phyloP scores from a whole-genome alignment of 1,140 invertebrate species.

The Leptinotarsa undecemlineata region DNA sequence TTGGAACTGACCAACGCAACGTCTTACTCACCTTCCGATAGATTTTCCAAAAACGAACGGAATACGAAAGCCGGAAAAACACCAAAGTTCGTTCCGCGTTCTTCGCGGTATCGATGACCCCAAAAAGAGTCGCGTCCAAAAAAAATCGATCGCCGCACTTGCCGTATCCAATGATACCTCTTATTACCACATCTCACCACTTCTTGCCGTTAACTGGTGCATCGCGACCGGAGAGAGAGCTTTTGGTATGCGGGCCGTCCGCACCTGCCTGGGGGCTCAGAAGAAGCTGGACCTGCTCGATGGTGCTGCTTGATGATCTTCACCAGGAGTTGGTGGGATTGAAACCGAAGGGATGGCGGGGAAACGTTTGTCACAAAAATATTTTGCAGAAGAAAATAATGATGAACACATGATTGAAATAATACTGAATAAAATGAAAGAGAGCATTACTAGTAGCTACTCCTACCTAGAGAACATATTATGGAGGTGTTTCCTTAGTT shows the following conservation, averaged over 20 bases:
- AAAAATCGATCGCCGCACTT: neutral
- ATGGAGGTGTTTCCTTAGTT: too few relatives aligned
- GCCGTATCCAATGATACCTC: neutral
- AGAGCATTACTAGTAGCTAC: too few relatives aligned
- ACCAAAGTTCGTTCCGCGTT: neutral
- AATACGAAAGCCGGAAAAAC: neutral
- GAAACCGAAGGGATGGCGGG: neutral
- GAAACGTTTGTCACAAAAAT: neutral
- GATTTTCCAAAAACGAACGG: neutral
- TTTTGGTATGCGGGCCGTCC: neutral
- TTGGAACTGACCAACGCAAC: neutral
- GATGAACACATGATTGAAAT: neutral
- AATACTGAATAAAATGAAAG: neutral
- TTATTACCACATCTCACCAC: neutral
- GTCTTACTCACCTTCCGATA: neutral
- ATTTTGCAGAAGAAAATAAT: neutral
- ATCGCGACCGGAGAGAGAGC: neutral
- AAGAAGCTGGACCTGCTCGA: neutral
- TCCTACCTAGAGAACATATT: too few relatives aligned
- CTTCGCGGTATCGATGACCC: neutral
- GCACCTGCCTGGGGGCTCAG: neutral
- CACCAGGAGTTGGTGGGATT: neutral
- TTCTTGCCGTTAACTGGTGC: slow-evolving; percentile 7
- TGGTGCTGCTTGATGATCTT: neutral
- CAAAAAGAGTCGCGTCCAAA: neutral